These are phyloP conservation scores for Protophormia terraenovae DNA, from an alignment of 2,888 invertebrate species.

Conservation along the genomic window DNA sequence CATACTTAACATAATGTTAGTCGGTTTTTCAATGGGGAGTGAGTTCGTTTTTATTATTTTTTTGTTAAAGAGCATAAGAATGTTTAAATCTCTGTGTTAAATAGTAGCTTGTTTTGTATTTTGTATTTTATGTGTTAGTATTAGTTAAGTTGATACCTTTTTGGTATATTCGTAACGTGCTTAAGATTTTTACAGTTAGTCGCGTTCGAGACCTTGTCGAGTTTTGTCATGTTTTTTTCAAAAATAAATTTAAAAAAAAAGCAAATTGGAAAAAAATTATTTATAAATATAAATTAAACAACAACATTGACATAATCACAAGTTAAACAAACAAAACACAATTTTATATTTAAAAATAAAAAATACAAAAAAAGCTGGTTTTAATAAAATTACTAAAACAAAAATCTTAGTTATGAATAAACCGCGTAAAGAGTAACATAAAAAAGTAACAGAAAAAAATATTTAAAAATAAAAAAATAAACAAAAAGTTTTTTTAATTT, in stretches of 20 bases:
- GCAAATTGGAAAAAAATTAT: conserved; percentile 51
- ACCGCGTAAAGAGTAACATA: conserved; percentile 31
- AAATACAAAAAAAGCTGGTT: conserved; percentile 65
- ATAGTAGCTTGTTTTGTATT: conserved; percentile 61
- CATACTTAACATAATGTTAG: too few relatives aligned
- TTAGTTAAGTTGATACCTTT: conserved; percentile 71
- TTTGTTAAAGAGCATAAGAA: too few relatives aligned
- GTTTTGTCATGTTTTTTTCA: conserved; percentile 80
- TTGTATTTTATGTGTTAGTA: conserved; percentile 22
- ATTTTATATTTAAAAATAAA: conserved; percentile 60
- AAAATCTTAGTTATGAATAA: conserved; percentile 50
- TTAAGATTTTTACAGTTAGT: conserved; percentile 81
- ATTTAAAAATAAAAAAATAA: conserved; percentile 9
- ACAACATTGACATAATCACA: conserved; percentile 57
- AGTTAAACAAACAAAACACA: conserved; percentile 61
- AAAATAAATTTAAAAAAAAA: conserved; percentile 53
- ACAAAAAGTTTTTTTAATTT: conserved; percentile 16
- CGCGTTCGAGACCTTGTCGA: conserved; percentile 82
- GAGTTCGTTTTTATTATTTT: too few relatives aligned
- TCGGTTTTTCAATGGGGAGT: too few relatives aligned
- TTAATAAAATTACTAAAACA: conserved; percentile 58
- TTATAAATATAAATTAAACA: conserved; percentile 52
- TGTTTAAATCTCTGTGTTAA: too few relatives aligned
- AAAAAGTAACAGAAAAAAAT: conserved; percentile 1
- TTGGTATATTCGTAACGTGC: conserved; percentile 80